phyloP scores from a whole-genome alignment of 2,888 invertebrate species.

The Pyrochroa serraticornis region DNA sequence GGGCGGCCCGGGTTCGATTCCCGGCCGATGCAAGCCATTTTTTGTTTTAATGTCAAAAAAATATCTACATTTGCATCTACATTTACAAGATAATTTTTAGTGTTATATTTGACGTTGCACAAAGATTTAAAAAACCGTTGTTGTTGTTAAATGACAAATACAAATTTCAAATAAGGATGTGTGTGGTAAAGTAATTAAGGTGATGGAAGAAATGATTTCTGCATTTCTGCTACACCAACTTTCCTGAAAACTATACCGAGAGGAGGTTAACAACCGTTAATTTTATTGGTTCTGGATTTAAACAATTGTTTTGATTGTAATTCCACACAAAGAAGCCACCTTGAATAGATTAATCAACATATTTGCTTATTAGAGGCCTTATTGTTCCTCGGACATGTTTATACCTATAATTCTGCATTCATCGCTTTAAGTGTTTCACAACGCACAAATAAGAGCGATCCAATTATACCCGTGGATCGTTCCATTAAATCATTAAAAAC shows the following conservation, averaged over 20 bases:
- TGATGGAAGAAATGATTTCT: too few species aligned
- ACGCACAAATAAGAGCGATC: constrained; percentile 13
- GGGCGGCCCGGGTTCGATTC: constrained; percentile 65
- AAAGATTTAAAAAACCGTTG: too few species aligned
- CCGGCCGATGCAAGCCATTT: constrained; percentile 60
- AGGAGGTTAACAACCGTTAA: constrained; percentile 9
- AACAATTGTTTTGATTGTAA: constrained; percentile 13
- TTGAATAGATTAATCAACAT: constrained; percentile 17
- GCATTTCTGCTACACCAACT: too few species aligned
- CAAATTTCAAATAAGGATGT: too few species aligned
- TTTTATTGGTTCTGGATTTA: constrained; percentile 17
- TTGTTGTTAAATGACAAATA: too few species aligned
- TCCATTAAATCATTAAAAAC: constrained; percentile 7
- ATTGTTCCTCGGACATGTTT: constrained; percentile 15
- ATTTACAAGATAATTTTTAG: too few species aligned
- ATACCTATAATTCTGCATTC: constrained; percentile 21
- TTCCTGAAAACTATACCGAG: too few species aligned
- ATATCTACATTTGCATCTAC: too few species aligned
- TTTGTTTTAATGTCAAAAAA: too few species aligned
- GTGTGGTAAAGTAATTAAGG: too few species aligned
- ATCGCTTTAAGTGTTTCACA: constrained; percentile 7
- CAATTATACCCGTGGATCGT: constrained; percentile 8
- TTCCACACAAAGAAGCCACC: constrained; percentile 6
- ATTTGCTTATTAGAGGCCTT: constrained; percentile 13
- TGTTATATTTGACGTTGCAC: too few species aligned